A percentile compares a stretch with the other conserved stretches of the same genome.
Evolutionary conservation across 2,797 vertebrate genomes (phyloP).

Genomic region (Eulemur albifrons): DNA sequence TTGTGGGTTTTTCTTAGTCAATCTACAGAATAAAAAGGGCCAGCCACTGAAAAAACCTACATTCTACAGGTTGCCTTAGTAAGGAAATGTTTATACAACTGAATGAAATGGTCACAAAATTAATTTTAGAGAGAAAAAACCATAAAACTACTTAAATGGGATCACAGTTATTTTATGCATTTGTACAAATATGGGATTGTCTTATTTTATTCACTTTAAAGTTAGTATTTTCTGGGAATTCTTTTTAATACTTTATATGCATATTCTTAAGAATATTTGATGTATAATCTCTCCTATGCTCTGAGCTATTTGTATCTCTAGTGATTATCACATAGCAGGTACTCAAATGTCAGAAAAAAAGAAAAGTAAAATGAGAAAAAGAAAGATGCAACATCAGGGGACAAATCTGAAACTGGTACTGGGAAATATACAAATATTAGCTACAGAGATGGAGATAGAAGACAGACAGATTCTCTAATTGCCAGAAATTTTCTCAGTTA

Average conservation of each 20-base stretch:
- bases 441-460: neutral
- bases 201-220: neutral
- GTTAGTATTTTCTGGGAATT: slow-evolving; percentile 26
- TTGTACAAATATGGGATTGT: neutral
- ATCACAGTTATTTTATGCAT: neutral
- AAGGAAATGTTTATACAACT: neutral
- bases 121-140: neutral
- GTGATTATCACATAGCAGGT: neutral
- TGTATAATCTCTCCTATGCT: neutral
- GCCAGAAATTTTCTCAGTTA: neutral
- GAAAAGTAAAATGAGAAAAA: slow-evolving; percentile 15
- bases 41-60: neutral
- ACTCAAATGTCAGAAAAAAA: neutral
- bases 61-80: neutral
- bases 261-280: slow-evolving; percentile 25
- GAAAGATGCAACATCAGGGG: neutral
- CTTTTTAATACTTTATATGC: neutral
- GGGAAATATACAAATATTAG: neutral
- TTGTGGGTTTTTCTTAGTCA: neutral
- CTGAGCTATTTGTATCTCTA: slow-evolving; percentile 12
- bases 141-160: neutral
- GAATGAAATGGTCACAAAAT: neutral
- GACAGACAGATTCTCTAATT: neutral
- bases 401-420: neutral
- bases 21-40: neutral